A percentile compares a stretch with the other conserved stretches of the same genome.
phyloP scores from a whole-genome alignment of 2,888 invertebrate genomes.

The Cataglyphis albicans region DNA sequence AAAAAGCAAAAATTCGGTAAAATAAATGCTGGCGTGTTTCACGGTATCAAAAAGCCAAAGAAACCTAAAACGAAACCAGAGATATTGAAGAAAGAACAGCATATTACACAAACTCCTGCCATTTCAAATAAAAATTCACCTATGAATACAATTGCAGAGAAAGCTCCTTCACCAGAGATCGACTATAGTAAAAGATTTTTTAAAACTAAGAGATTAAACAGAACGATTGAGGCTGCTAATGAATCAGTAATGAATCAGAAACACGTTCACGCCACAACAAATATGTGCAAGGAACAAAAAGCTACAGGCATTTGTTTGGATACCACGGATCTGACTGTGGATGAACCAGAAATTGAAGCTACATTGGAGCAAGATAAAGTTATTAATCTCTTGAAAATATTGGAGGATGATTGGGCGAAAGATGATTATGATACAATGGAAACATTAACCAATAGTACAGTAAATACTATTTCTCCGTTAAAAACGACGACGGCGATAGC shows the following conservation, averaged over 20 bases:
- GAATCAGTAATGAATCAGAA: constrained; percentile 77
- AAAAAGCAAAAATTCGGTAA: constrained; percentile 87
- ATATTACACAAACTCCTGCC: neutral
- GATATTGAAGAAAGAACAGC: constrained; percentile 36
- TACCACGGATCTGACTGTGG: constrained; percentile 82
- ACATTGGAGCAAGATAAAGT: constrained; percentile 79
- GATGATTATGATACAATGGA: constrained; percentile 82
- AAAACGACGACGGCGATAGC: constrained; percentile 70
- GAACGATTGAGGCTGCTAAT: constrained; percentile 71
- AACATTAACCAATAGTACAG: constrained; percentile 50
- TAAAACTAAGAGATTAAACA: constrained; percentile 82
- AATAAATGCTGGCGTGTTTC: constrained; percentile 90
- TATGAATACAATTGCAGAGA: constrained; percentile 24
- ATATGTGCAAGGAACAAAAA: constrained; percentile 68
- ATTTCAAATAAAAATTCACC: neutral
- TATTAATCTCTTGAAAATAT: constrained; percentile 81
- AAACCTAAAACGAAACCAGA: constrained; percentile 83
- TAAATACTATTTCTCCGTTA: constrained; percentile 68
- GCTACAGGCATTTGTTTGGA: constrained; percentile 77
- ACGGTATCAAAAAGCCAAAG: constrained; percentile 88
- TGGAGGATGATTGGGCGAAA: constrained; percentile 84
- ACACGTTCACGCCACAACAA: constrained; percentile 19
- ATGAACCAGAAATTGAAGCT: constrained; percentile 80
- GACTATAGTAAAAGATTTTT: constrained; percentile 85
- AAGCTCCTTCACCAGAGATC: constrained; percentile 62